These are phyloP conservation scores for Orbicella faveolata DNA, from an alignment of 64 coral and sea anemone genomes.

Conservation along the genomic window DNA sequence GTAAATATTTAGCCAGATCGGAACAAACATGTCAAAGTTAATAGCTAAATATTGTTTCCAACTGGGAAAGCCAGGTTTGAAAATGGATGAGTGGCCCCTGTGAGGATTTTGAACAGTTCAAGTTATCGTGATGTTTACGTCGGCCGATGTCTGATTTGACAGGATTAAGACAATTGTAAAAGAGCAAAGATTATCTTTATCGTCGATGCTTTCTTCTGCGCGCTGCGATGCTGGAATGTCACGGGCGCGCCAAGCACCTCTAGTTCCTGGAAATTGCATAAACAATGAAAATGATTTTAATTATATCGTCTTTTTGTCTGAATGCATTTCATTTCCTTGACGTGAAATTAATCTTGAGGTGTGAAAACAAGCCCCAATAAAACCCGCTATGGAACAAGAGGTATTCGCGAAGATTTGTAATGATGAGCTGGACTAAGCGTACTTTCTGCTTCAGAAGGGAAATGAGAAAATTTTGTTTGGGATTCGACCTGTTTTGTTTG, in stretches of 20 bases:
- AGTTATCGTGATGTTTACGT: neutral
- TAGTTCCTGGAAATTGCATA: slow-evolving; percentile 1
- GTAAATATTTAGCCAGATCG: slow-evolving; percentile 1
- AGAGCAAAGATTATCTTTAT: neutral
- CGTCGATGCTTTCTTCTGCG: neutral
- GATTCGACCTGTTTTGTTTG: neutral
- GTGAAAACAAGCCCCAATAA: neutral
- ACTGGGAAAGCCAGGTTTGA: neutral
- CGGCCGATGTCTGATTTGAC: neutral
- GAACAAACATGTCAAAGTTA: slow-evolving; percentile 14
- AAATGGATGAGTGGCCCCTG: neutral
- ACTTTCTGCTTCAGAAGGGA: neutral
- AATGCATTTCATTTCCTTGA: neutral
- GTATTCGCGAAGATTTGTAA: neutral
- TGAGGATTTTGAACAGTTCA: neutral
- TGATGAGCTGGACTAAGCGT: neutral
- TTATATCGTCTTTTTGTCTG: neutral
- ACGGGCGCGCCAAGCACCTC: neutral
- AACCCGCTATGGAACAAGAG: neutral
- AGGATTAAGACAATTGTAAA: neutral
- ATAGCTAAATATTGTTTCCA: slow-evolving; percentile 3
- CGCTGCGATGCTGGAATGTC: neutral
- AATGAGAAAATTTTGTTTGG: neutral
- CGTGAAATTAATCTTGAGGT: neutral
- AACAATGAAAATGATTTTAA: neutral